These are phyloP conservation scores for Selene dorsalis DNA, from an alignment of 2,797 vertebrate genomes.

Conservation along the genomic window DNA sequence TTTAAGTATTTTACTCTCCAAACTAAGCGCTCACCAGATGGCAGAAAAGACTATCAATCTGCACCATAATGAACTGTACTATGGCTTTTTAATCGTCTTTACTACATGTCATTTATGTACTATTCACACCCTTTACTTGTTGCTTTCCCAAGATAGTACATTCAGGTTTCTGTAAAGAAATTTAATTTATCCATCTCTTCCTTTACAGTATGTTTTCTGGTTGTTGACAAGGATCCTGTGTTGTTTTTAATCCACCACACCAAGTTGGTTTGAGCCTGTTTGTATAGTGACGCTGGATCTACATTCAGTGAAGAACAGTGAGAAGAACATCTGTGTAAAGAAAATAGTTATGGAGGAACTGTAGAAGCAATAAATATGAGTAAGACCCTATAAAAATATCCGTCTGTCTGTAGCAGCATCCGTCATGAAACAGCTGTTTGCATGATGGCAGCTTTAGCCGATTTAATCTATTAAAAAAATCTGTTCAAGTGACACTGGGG, in stretches of 20 bases:
- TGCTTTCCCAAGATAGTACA: too few species aligned
- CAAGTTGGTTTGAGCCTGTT: background rate
- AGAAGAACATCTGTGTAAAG: background rate
- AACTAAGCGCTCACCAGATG: background rate
- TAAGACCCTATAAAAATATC: background rate
- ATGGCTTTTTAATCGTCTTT: background rate
- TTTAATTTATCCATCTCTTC: background rate
- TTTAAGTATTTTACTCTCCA: background rate
- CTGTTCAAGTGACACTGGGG: background rate
- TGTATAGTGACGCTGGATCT: background rate
- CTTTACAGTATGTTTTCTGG: background rate
- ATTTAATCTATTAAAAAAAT: conserved; percentile 20
- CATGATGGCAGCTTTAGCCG: conserved; percentile 1
- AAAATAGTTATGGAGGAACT: background rate
- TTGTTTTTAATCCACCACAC: background rate
- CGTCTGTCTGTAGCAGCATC: background rate
- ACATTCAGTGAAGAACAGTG: background rate
- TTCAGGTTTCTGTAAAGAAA: too few species aligned
- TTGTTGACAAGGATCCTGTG: background rate
- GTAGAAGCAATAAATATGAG: background rate
- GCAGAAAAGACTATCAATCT: background rate
- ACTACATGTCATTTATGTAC: background rate
- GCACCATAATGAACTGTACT: background rate
- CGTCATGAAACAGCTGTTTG: conserved; percentile 10
- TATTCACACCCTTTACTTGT: too few species aligned